These are phyloP conservation scores for Epizoanthus fatuus DNA, from an alignment of 92 coral and sea anemone species.

Conservation along the genomic window DNA sequence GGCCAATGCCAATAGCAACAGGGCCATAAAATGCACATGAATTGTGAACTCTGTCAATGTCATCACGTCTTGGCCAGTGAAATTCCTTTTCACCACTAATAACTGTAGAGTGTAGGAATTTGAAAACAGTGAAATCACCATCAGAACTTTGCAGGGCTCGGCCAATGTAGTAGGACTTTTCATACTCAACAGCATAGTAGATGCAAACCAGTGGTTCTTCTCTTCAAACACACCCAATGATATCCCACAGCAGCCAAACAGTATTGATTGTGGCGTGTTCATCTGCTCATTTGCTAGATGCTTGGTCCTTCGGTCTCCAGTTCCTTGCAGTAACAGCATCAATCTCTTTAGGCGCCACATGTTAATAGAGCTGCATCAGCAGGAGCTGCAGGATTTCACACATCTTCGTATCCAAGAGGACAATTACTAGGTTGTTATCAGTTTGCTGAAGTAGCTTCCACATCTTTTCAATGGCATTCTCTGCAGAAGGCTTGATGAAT, in stretches of 20 bases:
- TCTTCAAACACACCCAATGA: constrained; percentile 33
- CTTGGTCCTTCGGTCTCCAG: constrained; percentile 19
- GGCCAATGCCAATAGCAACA: neutral
- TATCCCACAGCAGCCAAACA: constrained; percentile 39
- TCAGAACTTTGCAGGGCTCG: constrained; percentile 39
- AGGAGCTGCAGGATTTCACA: constrained; percentile 20
- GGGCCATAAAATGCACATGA: constrained; percentile 26
- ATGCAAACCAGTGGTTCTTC: constrained; percentile 8
- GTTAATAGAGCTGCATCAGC: constrained; percentile 45
- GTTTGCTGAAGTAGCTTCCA: constrained; percentile 18
- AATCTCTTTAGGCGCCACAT: constrained; percentile 37
- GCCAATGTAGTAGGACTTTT: constrained; percentile 47
- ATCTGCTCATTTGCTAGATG: constrained; percentile 23
- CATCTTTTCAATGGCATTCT: constrained; percentile 42
- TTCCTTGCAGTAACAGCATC: constrained; percentile 22
- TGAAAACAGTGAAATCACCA: constrained; percentile 26
- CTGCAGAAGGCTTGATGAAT: constrained; percentile 53
- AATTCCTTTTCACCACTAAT: constrained; percentile 14
- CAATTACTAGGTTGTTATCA: constrained; percentile 1
- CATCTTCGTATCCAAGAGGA: constrained; percentile 22
- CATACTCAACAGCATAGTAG: constrained; percentile 46
- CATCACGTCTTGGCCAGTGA: constrained; percentile 12
- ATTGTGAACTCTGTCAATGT: constrained; percentile 3
- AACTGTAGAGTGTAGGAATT: constrained; percentile 18
- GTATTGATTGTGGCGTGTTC: constrained; percentile 45